Evolutionary conservation across 2,113 vertebrate species (phyloP).

Genomic region (Piprites chloris): DNA sequence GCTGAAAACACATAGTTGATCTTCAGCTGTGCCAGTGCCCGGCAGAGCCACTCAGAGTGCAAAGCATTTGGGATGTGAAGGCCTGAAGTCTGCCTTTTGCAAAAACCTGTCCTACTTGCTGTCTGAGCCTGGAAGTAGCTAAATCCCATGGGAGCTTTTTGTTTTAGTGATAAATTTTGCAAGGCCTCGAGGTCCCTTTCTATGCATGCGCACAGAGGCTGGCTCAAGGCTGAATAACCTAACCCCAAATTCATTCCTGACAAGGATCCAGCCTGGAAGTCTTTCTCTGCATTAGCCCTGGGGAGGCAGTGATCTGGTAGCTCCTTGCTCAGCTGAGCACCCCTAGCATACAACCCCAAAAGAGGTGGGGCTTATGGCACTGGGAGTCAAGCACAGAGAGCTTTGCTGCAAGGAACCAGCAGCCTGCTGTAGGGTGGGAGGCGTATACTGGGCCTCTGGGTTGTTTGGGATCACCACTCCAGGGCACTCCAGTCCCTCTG

Average conservation of each 20-base stretch:
- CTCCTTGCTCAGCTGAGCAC: neutral
- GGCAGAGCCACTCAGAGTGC: neutral
- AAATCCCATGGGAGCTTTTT: accelerated
- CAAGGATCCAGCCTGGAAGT: neutral
- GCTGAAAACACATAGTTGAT: neutral
- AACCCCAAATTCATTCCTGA: accelerated
- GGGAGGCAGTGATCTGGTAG: accelerated
- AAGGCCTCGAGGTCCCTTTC: neutral
- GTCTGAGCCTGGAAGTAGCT: neutral
- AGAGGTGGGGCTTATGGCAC: accelerated
- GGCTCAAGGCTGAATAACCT: neutral
- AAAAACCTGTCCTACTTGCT: neutral
- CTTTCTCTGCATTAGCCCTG: neutral
- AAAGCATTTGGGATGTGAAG: accelerated
- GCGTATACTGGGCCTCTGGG: accelerated
- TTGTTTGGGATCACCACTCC: neutral
- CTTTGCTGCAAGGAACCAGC: accelerated
- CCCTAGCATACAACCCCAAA: neutral
- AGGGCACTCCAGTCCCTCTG: neutral
- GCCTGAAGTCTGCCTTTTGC: neutral
- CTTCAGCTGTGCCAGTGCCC: neutral
- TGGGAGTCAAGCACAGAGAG: accelerated
- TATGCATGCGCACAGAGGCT: neutral
- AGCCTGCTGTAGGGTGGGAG: neutral
- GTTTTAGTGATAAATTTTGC: neutral